Conservation (phyloP, 2,888 invertebrate species). For the Orchesella flavescens region DNA sequence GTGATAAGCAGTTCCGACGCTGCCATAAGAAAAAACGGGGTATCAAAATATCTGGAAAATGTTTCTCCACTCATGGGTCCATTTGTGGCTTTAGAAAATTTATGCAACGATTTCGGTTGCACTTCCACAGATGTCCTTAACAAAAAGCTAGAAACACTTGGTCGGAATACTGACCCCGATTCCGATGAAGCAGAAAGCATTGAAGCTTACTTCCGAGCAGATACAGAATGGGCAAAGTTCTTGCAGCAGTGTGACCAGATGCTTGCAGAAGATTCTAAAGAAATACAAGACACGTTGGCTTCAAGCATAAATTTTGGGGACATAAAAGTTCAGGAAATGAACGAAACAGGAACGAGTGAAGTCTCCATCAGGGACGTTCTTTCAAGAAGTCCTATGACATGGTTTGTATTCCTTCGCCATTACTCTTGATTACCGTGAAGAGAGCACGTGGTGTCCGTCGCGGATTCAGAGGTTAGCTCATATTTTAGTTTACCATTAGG, state of each 20-base stretch:
- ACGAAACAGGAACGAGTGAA: background rate
- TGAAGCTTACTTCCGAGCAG: constrained; percentile 56
- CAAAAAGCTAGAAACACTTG: constrained; percentile 19
- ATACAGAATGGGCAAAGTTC: constrained; percentile 62
- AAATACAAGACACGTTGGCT: background rate
- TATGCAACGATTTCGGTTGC: constrained; percentile 14
- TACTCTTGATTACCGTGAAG: constrained; percentile 73
- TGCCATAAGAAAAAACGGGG: constrained; percentile 12
- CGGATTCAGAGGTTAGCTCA: constrained; percentile 38
- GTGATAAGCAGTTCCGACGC: background rate
- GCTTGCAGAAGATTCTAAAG: background rate
- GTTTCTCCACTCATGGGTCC: background rate
- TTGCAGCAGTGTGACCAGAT: constrained; percentile 55
- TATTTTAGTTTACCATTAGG: background rate
- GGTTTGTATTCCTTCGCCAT: constrained; percentile 72
- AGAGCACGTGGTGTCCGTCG: constrained; percentile 71
- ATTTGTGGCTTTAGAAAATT: constrained; percentile 12
- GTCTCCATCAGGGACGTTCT: constrained; percentile 21
- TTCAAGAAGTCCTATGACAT: constrained; percentile 42
- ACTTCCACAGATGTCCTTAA: background rate
- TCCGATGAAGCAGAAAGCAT: constrained; percentile 52
- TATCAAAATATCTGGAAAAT: constrained; percentile 19
- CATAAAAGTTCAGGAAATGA: background rate
- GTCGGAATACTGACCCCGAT: background rate
- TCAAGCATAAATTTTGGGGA: constrained; percentile 9